Conservation (phyloP, 1,140 invertebrate genomes). For the Drosophila gunungcola region DNA sequence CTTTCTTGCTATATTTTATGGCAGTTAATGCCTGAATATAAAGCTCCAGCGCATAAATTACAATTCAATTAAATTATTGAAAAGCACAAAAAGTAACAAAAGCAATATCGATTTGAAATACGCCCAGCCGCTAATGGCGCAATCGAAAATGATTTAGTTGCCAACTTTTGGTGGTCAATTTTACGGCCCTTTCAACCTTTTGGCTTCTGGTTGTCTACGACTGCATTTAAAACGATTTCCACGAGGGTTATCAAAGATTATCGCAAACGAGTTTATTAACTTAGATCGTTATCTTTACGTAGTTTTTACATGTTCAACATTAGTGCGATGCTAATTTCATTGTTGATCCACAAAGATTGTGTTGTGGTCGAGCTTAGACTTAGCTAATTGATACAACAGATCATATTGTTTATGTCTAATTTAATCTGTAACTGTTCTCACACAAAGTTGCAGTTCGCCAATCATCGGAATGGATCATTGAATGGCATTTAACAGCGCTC, state of each 20-base stretch:
- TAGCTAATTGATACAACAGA: constrained; percentile 40
- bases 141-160: constrained; percentile 69
- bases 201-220: constrained; percentile 22
- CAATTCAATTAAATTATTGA: constrained; percentile 49
- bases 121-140: constrained; percentile 49
- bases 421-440: constrained; percentile 20
- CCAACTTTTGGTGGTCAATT: constrained; percentile 13
- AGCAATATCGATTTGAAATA: constrained; percentile 43
- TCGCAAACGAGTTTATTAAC: constrained; percentile 20
- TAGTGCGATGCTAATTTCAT: constrained; percentile 49
- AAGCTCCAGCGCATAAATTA: constrained; percentile 57
- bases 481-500: constrained; percentile 28
- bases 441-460: constrained; percentile 17
- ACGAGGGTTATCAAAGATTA: constrained; percentile 12
- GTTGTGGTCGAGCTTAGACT: constrained; percentile 21
- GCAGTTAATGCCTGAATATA: constrained; percentile 43
- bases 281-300: constrained; percentile 41
- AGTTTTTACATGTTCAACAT: constrained; percentile 34
- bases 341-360: constrained; percentile 50
- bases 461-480: constrained; percentile 25
- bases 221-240: constrained; percentile 1
- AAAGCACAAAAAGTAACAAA: constrained; percentile 34
- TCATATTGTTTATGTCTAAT: constrained; percentile 36
- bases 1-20: constrained; percentile 50
- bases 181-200: constrained; percentile 34